Conservation (phyloP, 2,113 vertebrate species). For the Xenus cinereus region DNA sequence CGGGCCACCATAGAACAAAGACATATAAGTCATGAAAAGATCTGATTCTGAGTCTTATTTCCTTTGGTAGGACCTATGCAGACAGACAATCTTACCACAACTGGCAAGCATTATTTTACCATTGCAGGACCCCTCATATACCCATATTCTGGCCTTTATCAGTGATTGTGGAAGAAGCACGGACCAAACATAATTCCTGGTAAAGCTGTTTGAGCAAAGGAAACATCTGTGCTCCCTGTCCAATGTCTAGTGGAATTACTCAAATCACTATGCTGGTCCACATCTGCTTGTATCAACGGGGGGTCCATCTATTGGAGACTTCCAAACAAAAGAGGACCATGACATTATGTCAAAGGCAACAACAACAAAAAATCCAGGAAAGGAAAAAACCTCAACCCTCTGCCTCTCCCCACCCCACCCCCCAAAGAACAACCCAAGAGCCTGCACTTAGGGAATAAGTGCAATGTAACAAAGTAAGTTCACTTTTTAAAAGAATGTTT, state of each 20-base stretch:
- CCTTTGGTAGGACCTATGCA: background rate
- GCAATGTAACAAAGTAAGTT: background rate
- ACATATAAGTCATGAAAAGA: background rate
- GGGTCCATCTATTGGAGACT: background rate
- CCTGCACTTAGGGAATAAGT: background rate
- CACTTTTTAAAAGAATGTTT: background rate
- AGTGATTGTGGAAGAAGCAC: background rate
- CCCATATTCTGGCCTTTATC: background rate
- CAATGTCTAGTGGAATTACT: background rate
- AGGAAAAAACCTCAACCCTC: background rate
- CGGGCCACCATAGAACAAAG: background rate
- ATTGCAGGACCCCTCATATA: background rate
- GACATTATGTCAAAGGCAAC: background rate
- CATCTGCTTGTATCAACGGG: background rate
- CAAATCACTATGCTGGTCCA: background rate
- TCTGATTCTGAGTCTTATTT: background rate
- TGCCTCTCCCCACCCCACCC: accelerated
- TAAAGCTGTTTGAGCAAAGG: background rate
- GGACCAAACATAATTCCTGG: background rate
- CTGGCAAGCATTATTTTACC: background rate
- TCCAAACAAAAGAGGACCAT: background rate
- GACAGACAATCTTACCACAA: background rate
- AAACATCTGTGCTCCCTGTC: background rate
- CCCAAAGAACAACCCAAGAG: background rate
- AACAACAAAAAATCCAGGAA: background rate